A percentile compares a stretch with the other conserved stretches of the same genome.
These are phyloP conservation scores for Theretra japonica DNA, from an alignment of 2,888 invertebrate species.

Conservation along the genomic window DNA sequence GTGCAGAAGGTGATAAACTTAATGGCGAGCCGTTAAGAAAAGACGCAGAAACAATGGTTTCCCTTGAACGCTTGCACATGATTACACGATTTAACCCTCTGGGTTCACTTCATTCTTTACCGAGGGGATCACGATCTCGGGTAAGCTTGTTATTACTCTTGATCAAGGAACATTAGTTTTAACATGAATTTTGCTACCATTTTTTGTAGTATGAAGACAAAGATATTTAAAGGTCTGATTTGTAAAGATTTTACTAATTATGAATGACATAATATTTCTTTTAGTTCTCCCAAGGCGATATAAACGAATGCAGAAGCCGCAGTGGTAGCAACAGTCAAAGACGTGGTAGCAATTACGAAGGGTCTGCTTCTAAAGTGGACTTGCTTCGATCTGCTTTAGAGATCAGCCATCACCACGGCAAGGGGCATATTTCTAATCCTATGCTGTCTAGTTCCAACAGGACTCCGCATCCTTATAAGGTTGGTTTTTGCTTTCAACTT, in stretches of 20 bases:
- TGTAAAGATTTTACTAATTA: no score
- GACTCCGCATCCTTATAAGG: conserved; percentile 71
- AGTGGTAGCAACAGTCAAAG: conserved; percentile 81
- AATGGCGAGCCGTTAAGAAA: conserved; percentile 87
- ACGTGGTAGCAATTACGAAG: conserved; percentile 85
- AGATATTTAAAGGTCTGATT: no score
- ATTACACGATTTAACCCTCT: conserved; percentile 91
- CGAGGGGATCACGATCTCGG: conserved; percentile 86
- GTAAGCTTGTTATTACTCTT: conserved; percentile 48
- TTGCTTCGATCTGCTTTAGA: conserved; percentile 89
- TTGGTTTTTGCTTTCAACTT: conserved; percentile 40
- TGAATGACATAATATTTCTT: conserved; percentile 26
- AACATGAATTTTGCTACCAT: no score
- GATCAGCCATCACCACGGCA: conserved; percentile 85
- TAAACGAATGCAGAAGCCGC: conserved; percentile 79
- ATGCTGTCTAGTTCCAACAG: conserved; percentile 74
- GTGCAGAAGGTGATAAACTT: conserved; percentile 86
- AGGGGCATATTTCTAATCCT: conserved; percentile 86
- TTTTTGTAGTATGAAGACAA: no score
- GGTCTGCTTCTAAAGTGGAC: conserved; percentile 86
- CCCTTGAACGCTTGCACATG: conserved; percentile 88
- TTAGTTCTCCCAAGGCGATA: conserved; percentile 82
- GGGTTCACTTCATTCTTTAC: conserved; percentile 89
- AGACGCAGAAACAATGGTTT: conserved; percentile 89
- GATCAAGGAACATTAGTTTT: no score